Percentiles rank a stretch among this genome's conserved stretches.
These are phyloP conservation scores for Hippocampus guttulatus DNA, from an alignment of 2,113 vertebrate species.

Conservation along the genomic window DNA sequence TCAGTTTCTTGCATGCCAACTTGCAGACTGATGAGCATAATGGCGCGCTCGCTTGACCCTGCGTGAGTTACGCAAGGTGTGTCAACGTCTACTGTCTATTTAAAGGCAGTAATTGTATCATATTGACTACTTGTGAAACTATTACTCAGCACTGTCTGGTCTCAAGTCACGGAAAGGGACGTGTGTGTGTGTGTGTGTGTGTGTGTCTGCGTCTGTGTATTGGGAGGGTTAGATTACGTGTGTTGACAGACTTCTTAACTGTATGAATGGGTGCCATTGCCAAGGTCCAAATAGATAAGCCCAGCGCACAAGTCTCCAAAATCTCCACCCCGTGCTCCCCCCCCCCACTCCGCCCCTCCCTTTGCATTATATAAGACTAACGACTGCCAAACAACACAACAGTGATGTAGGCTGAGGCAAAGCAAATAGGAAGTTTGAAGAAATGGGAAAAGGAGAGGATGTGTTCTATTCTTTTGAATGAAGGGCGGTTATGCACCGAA, in stretches of 20 bases:
- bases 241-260: slow-evolving; percentile 55
- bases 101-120: slow-evolving; percentile 29
- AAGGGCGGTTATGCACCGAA: not conserved
- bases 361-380: slow-evolving; percentile 45
- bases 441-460: slow-evolving; percentile 2
- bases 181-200: slow-evolving; percentile 12
- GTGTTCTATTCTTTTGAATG: slow-evolving; percentile 5
- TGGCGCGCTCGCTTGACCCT: not conserved
- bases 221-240: slow-evolving; percentile 23
- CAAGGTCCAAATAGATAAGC: slow-evolving; percentile 61
- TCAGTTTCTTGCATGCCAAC: not conserved
- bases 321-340: slow-evolving; percentile 1
- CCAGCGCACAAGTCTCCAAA: slow-evolving; percentile 17
- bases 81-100: slow-evolving; percentile 21
- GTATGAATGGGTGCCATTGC: slow-evolving; percentile 54
- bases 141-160: slow-evolving; percentile 28
- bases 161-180: slow-evolving; percentile 11
- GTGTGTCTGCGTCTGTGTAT: slow-evolving; percentile 19
- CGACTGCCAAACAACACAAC: slow-evolving; percentile 23
- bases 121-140: slow-evolving; percentile 29
- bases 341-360: not conserved
- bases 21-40: slow-evolving; percentile 8
- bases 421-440: not conserved
- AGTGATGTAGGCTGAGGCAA: not conserved
- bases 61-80: slow-evolving; percentile 11